Base-by-base conservation (phyloP, 2,113 vertebrate genomes). In the Scatophagus argus region DNA sequence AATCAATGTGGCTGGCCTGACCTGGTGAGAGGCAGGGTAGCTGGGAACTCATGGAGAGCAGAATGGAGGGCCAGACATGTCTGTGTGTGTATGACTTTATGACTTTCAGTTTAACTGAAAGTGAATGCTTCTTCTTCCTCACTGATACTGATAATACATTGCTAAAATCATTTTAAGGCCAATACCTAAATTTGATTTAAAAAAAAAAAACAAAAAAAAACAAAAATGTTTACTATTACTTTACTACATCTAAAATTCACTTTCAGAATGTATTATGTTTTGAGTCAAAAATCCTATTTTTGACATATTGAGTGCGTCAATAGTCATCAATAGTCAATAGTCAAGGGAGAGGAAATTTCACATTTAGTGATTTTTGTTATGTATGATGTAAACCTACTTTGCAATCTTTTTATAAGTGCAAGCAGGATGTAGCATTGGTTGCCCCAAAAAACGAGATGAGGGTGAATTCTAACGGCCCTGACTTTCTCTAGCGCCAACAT, bases 31-130 rank as follows among this genome's bases (percentile, higher is more conserved):
- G 41, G 12, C 64, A 68, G 65, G 51, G 77, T 5, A 49, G 27
- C 34, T 61, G 46, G 47, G 66, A 84, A 66, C 81, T 79, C 71
- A 87, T 31, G 60, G 52, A 71, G 72, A 69, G 74, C 52, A 44
- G 62, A 74, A 23, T 21, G 58, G 69, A 75, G 47, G 61, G 17
- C 34, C 52, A 36, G 43, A 79, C 13, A 1, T 51, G 23, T 51
- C 2, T 31, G 27, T 36, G 55, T 29, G 38, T 61, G 58, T 39
- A 41, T 47, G 11, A 0, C n/a, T n/a, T n/a, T n/a, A n/a, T n/a
- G n/a, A n/a, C n/a, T n/a, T n/a, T n/a, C 11, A 25, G 6, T 32
- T 32, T 5, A 3, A 17, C 29, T 21, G 5, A 39, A 62, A 27
- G n/a, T 17, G 2, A 4, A 41, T 16, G n/a, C 21, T 23, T 23